These are phyloP conservation scores for Xiphophorus birchmanni DNA, from an alignment of 2,797 vertebrate genomes.

Conservation along the genomic window DNA sequence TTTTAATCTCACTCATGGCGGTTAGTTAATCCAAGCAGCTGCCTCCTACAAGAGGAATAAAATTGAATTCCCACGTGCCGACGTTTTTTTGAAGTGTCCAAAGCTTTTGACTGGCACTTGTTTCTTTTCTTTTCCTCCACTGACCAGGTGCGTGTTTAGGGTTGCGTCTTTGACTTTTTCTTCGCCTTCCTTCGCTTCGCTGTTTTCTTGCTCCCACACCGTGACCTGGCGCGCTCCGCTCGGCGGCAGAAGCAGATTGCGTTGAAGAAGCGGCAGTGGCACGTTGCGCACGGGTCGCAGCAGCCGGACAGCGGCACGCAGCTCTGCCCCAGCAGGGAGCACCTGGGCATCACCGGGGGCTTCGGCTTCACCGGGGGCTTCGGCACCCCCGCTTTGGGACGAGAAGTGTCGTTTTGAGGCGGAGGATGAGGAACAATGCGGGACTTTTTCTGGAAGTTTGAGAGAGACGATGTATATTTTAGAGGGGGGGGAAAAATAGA, in stretches of 20 bases:
- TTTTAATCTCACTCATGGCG: neutral
- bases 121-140: neutral
- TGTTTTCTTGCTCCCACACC: slow-evolving; percentile 42
- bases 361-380: neutral
- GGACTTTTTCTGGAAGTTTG: slow-evolving; percentile 57
- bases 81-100: neutral
- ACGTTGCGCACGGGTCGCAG: slow-evolving; percentile 82
- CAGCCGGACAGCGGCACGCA: slow-evolving; percentile 85
- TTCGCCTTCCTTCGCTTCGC: neutral
- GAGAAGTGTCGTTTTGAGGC: neutral
- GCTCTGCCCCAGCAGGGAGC: slow-evolving; percentile 83
- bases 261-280: slow-evolving; percentile 91
- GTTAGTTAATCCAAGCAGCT: neutral
- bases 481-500: neutral
- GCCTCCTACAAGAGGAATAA: neutral
- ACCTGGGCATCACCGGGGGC: slow-evolving; percentile 45
- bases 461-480: slow-evolving; percentile 2
- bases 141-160: neutral
- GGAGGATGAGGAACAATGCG: neutral
- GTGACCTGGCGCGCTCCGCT: slow-evolving; percentile 70
- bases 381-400: neutral
- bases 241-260: slow-evolving; percentile 85
- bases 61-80: neutral
- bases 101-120: neutral
- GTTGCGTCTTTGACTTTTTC: neutral